Percentiles rank a stretch among this genome's conserved stretches.
phyloP scores from a whole-genome alignment of 2,113 vertebrate species.

The mouse (Mus musculus) region DNA sequence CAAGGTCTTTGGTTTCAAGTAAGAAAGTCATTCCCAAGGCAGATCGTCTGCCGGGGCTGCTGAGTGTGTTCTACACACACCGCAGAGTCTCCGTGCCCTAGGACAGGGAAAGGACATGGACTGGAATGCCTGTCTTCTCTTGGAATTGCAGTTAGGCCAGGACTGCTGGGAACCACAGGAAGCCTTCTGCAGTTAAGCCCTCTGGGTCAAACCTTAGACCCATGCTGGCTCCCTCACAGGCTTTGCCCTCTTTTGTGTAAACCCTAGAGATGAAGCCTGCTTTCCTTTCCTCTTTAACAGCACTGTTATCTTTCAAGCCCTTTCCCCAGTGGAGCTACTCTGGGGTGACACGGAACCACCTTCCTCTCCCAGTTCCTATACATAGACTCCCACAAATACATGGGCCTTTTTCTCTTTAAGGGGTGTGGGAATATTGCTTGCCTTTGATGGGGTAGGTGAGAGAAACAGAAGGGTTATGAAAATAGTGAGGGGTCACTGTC shows the following conservation, averaged over 20 bases:
- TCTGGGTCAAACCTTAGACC: slow-evolving; percentile 50
- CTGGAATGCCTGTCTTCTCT: slow-evolving; percentile 25
- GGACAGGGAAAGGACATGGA: slow-evolving; percentile 66
- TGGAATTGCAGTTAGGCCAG: slow-evolving; percentile 67
- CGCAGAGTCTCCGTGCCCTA: slow-evolving; percentile 36
- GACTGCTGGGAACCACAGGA: slow-evolving; percentile 69
- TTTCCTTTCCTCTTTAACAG: slow-evolving; percentile 64
- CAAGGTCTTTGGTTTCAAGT: slow-evolving; percentile 82
- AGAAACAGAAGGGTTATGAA: background rate
- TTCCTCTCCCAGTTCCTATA: background rate
- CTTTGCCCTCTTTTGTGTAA: slow-evolving; percentile 64
- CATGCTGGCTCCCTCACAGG: background rate
- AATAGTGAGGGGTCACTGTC: background rate
- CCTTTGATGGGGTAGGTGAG: background rate
- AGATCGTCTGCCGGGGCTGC: slow-evolving; percentile 67
- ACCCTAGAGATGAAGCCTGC: slow-evolving; percentile 51
- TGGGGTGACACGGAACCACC: background rate
- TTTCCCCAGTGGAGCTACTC: background rate
- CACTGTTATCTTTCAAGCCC: background rate
- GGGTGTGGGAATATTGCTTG: background rate
- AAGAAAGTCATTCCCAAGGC: slow-evolving; percentile 81
- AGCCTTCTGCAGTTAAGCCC: background rate
- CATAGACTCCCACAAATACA: background rate
- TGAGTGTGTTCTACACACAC: slow-evolving; percentile 35
- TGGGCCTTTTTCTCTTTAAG: background rate